Conservation (phyloP, 2,888 invertebrate genomes). For the Amblyjoppa fuscipennis region DNA sequence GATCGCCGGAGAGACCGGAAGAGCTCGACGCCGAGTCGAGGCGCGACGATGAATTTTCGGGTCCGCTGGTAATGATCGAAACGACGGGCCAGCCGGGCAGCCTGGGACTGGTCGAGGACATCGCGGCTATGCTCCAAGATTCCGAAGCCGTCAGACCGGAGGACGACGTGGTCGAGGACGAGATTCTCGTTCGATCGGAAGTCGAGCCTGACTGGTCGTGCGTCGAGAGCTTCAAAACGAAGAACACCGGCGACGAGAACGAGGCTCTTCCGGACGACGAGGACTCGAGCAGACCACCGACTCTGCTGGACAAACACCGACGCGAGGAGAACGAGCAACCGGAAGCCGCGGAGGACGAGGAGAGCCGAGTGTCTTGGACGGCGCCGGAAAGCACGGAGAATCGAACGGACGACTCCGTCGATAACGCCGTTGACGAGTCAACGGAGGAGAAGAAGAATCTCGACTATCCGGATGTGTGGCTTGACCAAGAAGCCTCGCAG, state of each 20-base stretch:
- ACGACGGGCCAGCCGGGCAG: constrained; percentile 5
- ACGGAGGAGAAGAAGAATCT: constrained; percentile 22
- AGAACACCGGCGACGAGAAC: constrained; percentile 4
- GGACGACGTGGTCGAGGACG: constrained; percentile 40
- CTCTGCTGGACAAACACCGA: constrained; percentile 44
- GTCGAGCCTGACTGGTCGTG: constrained; percentile 32
- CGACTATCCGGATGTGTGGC: constrained; percentile 67
- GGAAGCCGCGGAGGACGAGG: constrained; percentile 1
- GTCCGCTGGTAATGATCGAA: constrained; percentile 6
- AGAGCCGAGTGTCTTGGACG: constrained; percentile 4
- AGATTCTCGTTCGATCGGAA: constrained; percentile 48
- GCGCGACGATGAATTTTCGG: constrained; percentile 38
- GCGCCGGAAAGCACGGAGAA: not conserved
- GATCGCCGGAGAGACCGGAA: constrained; percentile 53
- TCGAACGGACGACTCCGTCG: not conserved
- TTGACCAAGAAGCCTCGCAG: constrained; percentile 46
- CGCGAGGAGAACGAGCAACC: constrained; percentile 34
- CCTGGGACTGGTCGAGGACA: constrained; percentile 11
- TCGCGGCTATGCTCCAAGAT: not conserved
- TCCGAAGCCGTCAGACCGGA: constrained; percentile 21
- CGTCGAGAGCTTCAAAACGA: constrained; percentile 37
- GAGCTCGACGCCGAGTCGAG: not conserved
- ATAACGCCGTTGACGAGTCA: not conserved
- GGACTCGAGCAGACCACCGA: not conserved
- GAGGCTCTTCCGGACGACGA: constrained; percentile 31